Evolutionary conservation across 2,113 vertebrate species (phyloP).

Genomic region (Podarcis muralis): DNA sequence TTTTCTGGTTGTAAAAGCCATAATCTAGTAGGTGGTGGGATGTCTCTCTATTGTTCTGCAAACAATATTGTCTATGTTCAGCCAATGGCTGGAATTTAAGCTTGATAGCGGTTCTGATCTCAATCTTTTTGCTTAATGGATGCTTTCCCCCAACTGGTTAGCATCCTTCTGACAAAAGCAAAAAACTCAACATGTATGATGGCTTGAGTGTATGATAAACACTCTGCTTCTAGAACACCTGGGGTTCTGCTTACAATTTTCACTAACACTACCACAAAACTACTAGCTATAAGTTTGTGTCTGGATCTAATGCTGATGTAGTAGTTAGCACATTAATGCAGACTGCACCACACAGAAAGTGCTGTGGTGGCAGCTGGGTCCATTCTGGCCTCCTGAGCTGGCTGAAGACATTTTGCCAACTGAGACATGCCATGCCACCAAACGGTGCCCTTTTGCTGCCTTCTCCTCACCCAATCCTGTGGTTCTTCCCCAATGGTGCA

Average conservation of each 20-base stretch:
- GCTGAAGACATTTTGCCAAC: background rate
- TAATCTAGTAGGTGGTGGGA: background rate
- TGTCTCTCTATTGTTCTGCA: background rate
- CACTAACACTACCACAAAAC: background rate
- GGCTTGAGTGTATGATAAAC: background rate
- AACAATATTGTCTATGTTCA: background rate
- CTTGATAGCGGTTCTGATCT: background rate
- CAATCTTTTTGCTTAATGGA: background rate
- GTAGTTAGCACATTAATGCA: background rate
- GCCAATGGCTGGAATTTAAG: background rate
- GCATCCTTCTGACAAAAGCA: background rate
- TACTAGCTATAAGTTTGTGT: background rate
- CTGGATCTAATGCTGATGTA: background rate
- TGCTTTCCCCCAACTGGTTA: background rate
- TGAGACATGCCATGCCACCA: background rate
- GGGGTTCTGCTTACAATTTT: background rate
- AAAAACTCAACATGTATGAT: background rate
- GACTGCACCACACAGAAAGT: background rate
- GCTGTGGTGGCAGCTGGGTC: too few relatives aligned
- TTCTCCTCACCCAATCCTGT: background rate
- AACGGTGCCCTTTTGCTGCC: background rate
- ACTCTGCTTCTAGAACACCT: background rate
- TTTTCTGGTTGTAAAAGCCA: background rate
- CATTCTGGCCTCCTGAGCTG: background rate
- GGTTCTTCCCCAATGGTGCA: background rate